Conservation (phyloP, 2,113 vertebrate species). For the Podilymbus podiceps region DNA sequence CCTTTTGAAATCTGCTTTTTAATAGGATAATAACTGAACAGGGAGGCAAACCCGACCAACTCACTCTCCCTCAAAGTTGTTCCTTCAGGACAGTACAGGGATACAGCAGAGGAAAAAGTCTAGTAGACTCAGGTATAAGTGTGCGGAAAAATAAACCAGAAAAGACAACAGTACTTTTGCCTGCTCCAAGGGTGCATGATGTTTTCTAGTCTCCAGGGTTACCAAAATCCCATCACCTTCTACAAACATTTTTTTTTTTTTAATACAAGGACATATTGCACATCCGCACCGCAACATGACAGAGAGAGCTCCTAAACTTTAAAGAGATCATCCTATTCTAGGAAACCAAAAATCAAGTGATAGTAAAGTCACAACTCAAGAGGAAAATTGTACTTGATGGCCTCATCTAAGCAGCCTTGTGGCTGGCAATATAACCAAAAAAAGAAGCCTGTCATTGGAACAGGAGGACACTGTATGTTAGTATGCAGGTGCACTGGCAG, state of each 20-base stretch:
- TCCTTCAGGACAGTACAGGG: background rate
- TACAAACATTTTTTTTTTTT: background rate
- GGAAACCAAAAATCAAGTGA: background rate
- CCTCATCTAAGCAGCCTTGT: background rate
- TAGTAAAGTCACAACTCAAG: background rate
- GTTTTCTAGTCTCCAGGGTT: background rate
- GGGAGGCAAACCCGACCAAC: background rate
- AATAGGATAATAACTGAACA: background rate
- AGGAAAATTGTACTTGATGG: background rate
- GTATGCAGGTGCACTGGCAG: background rate
- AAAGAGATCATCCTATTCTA: background rate
- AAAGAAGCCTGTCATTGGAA: background rate
- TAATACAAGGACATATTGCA: background rate
- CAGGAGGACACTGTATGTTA: background rate
- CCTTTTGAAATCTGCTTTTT: background rate
- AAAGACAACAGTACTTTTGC: background rate
- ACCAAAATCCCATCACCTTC: background rate
- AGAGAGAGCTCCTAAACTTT: background rate
- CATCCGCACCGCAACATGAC: background rate
- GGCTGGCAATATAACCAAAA: background rate
- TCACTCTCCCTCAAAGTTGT: background rate
- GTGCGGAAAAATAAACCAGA: background rate
- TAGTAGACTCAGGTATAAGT: background rate
- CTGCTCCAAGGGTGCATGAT: background rate
- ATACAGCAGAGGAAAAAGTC: background rate